Base-by-base conservation (phyloP, 2,797 vertebrate species). In the Squalus acanthias region DNA sequence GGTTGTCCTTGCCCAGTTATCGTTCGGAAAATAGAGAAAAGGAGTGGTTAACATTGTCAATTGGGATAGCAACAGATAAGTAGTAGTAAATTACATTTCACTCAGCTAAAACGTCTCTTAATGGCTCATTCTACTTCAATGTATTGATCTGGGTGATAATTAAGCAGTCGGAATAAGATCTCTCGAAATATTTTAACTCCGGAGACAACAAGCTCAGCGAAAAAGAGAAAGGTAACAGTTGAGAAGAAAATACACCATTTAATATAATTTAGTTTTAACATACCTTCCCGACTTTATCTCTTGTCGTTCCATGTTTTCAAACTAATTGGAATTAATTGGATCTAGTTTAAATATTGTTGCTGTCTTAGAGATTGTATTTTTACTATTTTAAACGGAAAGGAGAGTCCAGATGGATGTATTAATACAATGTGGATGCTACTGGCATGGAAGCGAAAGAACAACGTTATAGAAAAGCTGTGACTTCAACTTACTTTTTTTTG, bases 301-400 rank as follows among this genome's bases (percentile, higher is more conserved):
- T 0, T n/a, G 13, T 29, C 0, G 1, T n/a, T 13, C 2, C n/a
- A 12, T n/a, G n/a, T 70, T 76, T 13, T 0, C 2, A n/a, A 76
- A 13, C 10, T 76, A 76, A n/a, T n/a, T 76, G 33, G 10, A 29
- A 76, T n/a, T 1, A n/a, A n/a, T n/a, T 10, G 10, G 9, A 76
- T n/a, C 33, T 1, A n/a, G 33, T 2, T 13, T 12, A n/a, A 33
- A n/a, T 13, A 13, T 13, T 76, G 9, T 3, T 29, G 33, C 10
- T n/a, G 6, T n/a, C 0, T 33, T n/a, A 13, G n/a, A 3, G 0
- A 10, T 74, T 74, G 1, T 33, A 33, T 1, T 1, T 76, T n/a
- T 79, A 5, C 33, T 76, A 9, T 3, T 10, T 39, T 82, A 82
- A 3, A n/a, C 13, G 13, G n/a, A 39, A 82, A 7, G 17, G 20